These are phyloP conservation scores for Graptemys geographica DNA, from an alignment of 2,797 vertebrate species.

Conservation along the genomic window DNA sequence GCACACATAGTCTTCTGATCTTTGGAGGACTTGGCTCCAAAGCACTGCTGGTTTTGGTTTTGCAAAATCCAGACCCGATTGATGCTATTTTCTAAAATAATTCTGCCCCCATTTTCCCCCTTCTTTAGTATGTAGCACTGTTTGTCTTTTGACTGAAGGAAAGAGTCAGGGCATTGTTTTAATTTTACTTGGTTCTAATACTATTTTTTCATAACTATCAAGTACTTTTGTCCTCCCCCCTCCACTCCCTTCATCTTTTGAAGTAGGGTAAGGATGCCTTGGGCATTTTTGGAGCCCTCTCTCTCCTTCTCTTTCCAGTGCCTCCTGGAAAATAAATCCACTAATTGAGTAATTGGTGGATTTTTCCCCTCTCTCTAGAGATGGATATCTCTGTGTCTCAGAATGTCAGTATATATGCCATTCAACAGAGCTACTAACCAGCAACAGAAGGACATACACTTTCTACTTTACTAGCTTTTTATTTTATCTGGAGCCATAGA, in stretches of 20 bases:
- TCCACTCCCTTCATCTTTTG: conserved; percentile 36
- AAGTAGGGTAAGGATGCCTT: conserved; percentile 28
- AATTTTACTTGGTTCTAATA: conserved; percentile 27
- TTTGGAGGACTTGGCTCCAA: background rate
- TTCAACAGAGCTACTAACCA: conserved; percentile 37
- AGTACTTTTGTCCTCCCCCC: background rate
- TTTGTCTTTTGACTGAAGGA: background rate
- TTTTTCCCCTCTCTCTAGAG: conserved; percentile 29
- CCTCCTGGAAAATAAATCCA: conserved; percentile 49
- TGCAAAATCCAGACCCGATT: background rate
- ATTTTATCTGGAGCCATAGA: conserved; percentile 41
- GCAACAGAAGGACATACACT: conserved; percentile 11
- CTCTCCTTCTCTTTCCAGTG: conserved; percentile 37
- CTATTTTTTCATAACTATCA: conserved; percentile 39
- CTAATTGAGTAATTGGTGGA: conserved; percentile 32
- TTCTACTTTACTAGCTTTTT: conserved; percentile 55
- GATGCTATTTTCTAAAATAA: background rate
- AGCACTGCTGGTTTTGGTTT: background rate
- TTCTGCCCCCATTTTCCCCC: background rate
- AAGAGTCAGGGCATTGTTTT: background rate
- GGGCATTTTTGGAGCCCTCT: conserved; percentile 28
- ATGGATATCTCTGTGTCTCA: conserved; percentile 11
- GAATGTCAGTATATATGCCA: conserved; percentile 36
- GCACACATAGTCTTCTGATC: background rate
- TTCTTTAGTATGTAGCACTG: background rate